Evolutionary conservation across 2,888 invertebrate species (phyloP), one percentile per base, ranked within the genome.

Genomic region (Agonum fuliginosum): DNA sequence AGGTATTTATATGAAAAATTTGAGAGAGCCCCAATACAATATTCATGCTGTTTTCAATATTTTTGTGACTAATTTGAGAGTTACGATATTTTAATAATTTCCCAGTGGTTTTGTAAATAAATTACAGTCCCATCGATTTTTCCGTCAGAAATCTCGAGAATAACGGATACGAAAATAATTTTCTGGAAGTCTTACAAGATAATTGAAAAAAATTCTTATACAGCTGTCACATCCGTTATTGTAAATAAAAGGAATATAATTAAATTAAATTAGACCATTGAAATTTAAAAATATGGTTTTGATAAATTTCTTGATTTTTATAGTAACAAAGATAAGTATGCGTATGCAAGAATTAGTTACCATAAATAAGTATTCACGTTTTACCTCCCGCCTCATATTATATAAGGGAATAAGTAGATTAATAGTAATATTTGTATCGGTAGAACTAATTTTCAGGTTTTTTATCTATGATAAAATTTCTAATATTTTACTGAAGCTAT

Each of bases 101-200:
- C 43, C 43, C 43, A 10, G 43, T 43, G 17, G 43, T 12, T 43
- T 43, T 14, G 14, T 43, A 43, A 43, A 43, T 43, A 43, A 43
- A 43, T 43, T 43, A 43, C 43, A 6, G 12, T 43, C 43, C 43
- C 1, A 43, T 43, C n/a, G 43, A 43, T 43, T 43, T 43, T 43
- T 43, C 2, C 43, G 43, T 43, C 43, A 43, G 14, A 14, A 43
- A 2, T 43, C 14, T 43, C 43, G 10, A 43, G 5, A 43, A 43
- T 12, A 43, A 43, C 14, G 43, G 43, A 43, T 43, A 12, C 43
- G 43, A 43, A 43, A 43, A 43, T 43, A 43, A 43, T 43, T 43
- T 43, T 43, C 2, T 43, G 43, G n/a, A 43, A 2, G 43, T 43
- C 43, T 12, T 43, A 12, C 14, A 43, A 43, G 43, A 43, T 43